These are phyloP conservation scores for Ectemnius continuus DNA, from an alignment of 2,888 invertebrate genomes.

Conservation along the genomic window DNA sequence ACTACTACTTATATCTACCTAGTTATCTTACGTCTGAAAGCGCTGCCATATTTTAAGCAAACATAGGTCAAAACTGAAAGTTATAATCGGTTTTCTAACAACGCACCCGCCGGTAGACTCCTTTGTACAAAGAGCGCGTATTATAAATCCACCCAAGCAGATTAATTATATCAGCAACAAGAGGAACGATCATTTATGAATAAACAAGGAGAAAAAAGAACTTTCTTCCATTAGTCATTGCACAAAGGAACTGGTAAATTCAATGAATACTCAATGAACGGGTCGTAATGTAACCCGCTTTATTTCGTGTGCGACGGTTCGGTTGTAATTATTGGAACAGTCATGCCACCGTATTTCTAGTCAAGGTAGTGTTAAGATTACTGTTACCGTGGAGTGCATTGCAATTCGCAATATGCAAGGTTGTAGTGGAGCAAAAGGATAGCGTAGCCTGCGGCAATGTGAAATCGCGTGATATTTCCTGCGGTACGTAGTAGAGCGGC, in stretches of 20 bases:
- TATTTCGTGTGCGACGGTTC: slow-evolving; percentile 36
- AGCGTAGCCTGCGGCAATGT: slow-evolving; percentile 18
- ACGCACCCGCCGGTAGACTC: too few species aligned
- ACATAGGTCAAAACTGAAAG: background rate
- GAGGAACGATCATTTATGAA: slow-evolving; percentile 50
- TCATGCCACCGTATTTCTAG: background rate
- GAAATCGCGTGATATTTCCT: too few species aligned
- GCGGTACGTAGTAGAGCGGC: background rate
- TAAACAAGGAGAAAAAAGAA: slow-evolving; percentile 42
- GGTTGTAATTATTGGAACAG: slow-evolving; percentile 55
- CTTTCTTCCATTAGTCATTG: slow-evolving; percentile 14
- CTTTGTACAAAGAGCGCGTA: too few species aligned
- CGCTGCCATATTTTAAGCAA: too few species aligned
- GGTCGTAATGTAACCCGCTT: slow-evolving; percentile 39
- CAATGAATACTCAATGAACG: slow-evolving; percentile 51
- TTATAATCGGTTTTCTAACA: slow-evolving; percentile 3
- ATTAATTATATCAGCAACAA: slow-evolving; percentile 42
- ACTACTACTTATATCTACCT: too few species aligned
- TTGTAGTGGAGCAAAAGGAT: background rate
- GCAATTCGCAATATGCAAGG: too few species aligned
- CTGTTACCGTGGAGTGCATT: too few species aligned
- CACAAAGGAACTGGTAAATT: slow-evolving; percentile 55
- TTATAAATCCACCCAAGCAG: background rate
- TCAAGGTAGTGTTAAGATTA: background rate
- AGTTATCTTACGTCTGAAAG: too few species aligned